Conservation (phyloP, 2,888 invertebrate species). For the Apamea anceps region DNA sequence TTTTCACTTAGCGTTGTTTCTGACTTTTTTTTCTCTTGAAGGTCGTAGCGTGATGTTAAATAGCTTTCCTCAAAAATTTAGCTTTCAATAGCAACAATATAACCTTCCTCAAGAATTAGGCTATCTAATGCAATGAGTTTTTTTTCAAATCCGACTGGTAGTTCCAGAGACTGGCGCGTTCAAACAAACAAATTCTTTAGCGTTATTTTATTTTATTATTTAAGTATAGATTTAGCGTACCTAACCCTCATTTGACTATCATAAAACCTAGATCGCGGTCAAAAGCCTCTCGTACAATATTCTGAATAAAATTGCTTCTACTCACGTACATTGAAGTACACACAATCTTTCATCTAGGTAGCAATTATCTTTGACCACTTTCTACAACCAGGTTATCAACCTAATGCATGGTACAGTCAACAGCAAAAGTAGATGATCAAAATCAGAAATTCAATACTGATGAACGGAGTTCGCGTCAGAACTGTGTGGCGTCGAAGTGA, state of each 20-base stretch:
- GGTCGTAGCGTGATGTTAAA: too few species aligned
- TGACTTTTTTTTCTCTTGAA: too few species aligned
- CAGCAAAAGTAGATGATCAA: too few species aligned
- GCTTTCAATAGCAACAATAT: too few species aligned
- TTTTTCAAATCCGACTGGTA: background rate
- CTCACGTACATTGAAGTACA: background rate
- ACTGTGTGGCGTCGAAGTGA: too few species aligned
- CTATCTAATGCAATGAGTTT: background rate
- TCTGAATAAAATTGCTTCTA: background rate
- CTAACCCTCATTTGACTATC: background rate
- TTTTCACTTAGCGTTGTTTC: background rate
- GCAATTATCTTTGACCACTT: conserved; percentile 26
- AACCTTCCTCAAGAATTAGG: background rate
- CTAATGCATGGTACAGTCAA: background rate
- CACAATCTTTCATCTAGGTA: conserved; percentile 20
- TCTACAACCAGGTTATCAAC: conserved; percentile 23
- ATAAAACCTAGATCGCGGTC: background rate
- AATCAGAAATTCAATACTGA: too few species aligned
- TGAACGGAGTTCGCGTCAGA: too few species aligned
- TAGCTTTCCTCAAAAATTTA: too few species aligned
- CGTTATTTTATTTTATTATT: background rate
- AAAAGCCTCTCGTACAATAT: background rate
- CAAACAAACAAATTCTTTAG: background rate
- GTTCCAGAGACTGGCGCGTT: background rate
- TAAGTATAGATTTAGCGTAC: background rate